Evolutionary conservation across 2,888 invertebrate species (phyloP).

Genomic region (Fabriciana adippe): DNA sequence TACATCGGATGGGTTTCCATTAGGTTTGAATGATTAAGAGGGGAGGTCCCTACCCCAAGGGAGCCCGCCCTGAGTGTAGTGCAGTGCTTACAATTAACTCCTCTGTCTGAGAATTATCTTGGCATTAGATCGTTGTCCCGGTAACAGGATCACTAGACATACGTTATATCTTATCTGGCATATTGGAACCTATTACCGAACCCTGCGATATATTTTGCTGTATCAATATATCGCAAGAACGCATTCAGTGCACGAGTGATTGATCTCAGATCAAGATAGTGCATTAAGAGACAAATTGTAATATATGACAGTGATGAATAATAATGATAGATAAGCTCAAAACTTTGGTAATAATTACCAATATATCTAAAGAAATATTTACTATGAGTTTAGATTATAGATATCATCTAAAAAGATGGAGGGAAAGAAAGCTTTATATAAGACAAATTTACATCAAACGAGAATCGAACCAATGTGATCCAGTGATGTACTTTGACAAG

Average conservation of each 20-base stretch:
- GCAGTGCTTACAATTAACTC: constrained; percentile 78
- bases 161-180: background rate
- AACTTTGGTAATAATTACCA: constrained; percentile 15
- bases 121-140: constrained; percentile 56
- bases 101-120: constrained; percentile 72
- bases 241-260: constrained; percentile 33
- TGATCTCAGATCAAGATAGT: constrained; percentile 36
- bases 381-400: background rate
- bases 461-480: no score
- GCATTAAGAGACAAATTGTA: constrained; percentile 39
- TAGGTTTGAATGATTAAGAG: constrained; percentile 76
- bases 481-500: no score
- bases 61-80: constrained; percentile 64
- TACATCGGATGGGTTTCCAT: constrained; percentile 69
- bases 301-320: constrained; percentile 30
- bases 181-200: constrained; percentile 11
- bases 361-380: background rate
- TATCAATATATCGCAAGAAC: background rate
- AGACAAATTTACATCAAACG: no score
- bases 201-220: constrained; percentile 24
- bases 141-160: constrained; percentile 35
- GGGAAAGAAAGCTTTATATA: background rate
- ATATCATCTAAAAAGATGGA: background rate
- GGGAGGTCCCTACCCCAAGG: constrained; percentile 47
- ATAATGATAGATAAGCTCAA: constrained; percentile 7